phyloP scores from a whole-genome alignment of 2,113 vertebrate species.

The Mesitornis unicolor region DNA sequence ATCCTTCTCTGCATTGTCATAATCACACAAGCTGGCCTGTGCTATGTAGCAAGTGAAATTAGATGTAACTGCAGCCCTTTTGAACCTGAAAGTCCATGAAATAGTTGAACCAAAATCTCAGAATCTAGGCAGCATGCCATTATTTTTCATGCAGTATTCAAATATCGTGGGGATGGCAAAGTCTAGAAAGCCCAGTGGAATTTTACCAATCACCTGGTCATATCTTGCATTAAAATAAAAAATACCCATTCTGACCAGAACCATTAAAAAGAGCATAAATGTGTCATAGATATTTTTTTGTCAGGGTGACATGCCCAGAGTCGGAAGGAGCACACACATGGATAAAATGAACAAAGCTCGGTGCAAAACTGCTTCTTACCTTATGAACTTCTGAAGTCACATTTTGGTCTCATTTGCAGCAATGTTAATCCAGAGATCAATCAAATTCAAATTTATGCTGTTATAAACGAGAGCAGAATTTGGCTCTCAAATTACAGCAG shows the following conservation, averaged over 20 bases:
- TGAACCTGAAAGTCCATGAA: constrained; percentile 8
- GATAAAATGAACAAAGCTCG: not conserved
- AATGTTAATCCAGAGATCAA: constrained; percentile 19
- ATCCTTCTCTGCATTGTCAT: not conserved
- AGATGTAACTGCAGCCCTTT: not conserved
- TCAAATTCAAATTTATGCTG: constrained; percentile 46
- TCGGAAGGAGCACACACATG: not conserved
- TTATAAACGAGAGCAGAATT: not conserved
- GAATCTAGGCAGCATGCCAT: not conserved
- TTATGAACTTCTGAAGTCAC: not conserved
- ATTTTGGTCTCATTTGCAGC: constrained; percentile 17
- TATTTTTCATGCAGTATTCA: not conserved
- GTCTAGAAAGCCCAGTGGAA: not conserved
- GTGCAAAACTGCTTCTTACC: not conserved
- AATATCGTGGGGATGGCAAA: not conserved
- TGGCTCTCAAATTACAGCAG: not conserved
- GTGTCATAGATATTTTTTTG: not conserved
- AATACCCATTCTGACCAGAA: not conserved
- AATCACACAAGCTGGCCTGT: not conserved
- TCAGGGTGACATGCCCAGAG: not conserved
- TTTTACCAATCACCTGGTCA: not conserved
- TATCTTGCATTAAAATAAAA: not conserved
- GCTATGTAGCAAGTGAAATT: not conserved
- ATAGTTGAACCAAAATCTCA: not conserved
- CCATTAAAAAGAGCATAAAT: not conserved